Percentiles rank a stretch among this genome's conserved stretches.
Conservation (phyloP, 2,797 vertebrate genomes). For the Oreochromis mossambicus region DNA sequence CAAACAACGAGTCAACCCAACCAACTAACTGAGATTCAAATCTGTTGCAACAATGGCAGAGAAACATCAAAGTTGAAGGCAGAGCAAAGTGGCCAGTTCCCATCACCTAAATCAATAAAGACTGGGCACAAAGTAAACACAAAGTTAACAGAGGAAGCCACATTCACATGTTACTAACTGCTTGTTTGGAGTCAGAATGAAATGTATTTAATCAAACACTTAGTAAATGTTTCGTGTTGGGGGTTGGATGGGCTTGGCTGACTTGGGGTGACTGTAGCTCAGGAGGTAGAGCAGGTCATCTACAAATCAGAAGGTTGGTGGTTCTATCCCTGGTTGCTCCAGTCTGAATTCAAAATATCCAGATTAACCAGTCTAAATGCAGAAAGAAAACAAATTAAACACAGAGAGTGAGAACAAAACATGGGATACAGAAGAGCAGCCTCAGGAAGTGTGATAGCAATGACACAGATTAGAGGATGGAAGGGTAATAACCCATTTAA, state of each 20-base stretch:
- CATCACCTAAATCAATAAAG: constrained; percentile 59
- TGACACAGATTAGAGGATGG: background rate
- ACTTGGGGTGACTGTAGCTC: background rate
- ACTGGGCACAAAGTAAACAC: constrained; percentile 37
- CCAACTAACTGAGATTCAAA: constrained; percentile 33
- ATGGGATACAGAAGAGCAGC: background rate
- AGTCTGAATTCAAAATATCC: background rate
- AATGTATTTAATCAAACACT: background rate
- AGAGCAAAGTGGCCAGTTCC: constrained; percentile 43
- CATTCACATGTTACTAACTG: background rate
- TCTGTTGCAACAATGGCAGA: constrained; percentile 31
- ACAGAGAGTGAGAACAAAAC: background rate
- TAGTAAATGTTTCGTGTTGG: background rate
- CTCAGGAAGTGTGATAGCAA: background rate
- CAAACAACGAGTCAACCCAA: constrained; percentile 24
- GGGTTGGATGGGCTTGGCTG: background rate
- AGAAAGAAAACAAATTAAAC: background rate
- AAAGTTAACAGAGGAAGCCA: background rate
- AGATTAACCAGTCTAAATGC: background rate
- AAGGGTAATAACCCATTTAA: background rate
- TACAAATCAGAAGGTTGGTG: background rate
- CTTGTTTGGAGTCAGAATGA: background rate
- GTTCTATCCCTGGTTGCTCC: background rate
- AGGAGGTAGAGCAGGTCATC: background rate
- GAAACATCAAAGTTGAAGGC: constrained; percentile 44